Percentiles rank a stretch among this genome's conserved stretches.
These are phyloP conservation scores for Tetrapedia diversipes DNA, from an alignment of 2,888 invertebrate species.

Conservation along the genomic window DNA sequence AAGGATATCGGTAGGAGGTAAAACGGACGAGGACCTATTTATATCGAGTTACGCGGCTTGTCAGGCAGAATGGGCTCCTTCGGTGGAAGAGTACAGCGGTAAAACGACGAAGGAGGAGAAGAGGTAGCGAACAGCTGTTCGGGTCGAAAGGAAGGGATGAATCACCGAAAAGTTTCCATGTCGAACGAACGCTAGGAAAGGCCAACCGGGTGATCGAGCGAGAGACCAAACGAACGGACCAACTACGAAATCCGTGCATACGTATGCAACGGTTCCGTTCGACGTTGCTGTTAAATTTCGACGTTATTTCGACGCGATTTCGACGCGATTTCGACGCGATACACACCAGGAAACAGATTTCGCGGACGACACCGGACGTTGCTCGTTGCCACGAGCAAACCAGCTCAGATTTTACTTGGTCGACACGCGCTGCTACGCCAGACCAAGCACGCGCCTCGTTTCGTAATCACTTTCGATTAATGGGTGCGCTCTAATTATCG, in stretches of 20 bases:
- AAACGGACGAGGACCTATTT: slow-evolving; percentile 41
- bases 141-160: slow-evolving; percentile 65
- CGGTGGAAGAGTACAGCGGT: slow-evolving; percentile 5
- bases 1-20: slow-evolving; percentile 19
- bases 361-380: neutral
- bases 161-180: slow-evolving; percentile 75
- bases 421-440: slow-evolving; percentile 50
- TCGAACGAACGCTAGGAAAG: neutral
- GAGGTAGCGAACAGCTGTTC: slow-evolving; percentile 64
- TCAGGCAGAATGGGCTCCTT: slow-evolving; percentile 33
- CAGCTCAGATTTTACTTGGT: slow-evolving; percentile 37
- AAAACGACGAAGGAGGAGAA: too few relatives aligned
- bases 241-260: too few relatives aligned
- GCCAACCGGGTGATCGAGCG: neutral
- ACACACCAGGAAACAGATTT: neutral
- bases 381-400: slow-evolving; percentile 11
- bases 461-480: slow-evolving; percentile 65
- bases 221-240: neutral
- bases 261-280: slow-evolving; percentile 12
- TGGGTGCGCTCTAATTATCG: slow-evolving; percentile 54
- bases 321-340: neutral
- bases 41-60: slow-evolving; percentile 51
- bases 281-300: neutral
- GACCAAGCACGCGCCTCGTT: slow-evolving; percentile 39
- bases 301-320: neutral